Evolutionary conservation across 2,113 vertebrate species (phyloP).

Genomic region (Daboia siamensis): DNA sequence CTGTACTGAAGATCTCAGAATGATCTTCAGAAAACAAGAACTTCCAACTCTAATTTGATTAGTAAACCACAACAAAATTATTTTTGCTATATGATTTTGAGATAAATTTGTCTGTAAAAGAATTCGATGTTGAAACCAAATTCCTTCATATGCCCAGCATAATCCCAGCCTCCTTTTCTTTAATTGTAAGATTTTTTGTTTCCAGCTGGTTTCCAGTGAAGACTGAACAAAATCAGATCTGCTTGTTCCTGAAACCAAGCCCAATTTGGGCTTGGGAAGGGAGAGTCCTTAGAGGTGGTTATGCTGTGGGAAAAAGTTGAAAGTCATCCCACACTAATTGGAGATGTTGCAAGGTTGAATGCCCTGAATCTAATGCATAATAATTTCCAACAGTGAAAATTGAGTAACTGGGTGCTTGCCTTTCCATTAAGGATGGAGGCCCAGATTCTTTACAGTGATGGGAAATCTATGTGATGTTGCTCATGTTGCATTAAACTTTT

Average conservation of each 20-base stretch:
- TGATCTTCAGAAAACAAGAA: not conserved
- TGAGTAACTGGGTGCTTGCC: not conserved
- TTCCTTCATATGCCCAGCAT: not conserved
- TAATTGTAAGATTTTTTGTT: not conserved
- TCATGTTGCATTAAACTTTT: not conserved
- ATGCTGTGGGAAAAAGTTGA: constrained; percentile 46
- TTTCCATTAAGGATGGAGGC: not conserved
- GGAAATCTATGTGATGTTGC: not conserved
- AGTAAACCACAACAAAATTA: not conserved
- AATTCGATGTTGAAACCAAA: not conserved
- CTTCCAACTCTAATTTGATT: not conserved
- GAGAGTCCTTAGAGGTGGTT: constrained; percentile 28
- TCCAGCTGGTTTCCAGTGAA: not conserved
- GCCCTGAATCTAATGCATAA: constrained; percentile 29
- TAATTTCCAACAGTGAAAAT: not conserved
- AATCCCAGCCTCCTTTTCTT: not conserved
- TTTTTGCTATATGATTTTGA: not conserved
- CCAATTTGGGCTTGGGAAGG: constrained; percentile 10
- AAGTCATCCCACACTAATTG: constrained; percentile 52
- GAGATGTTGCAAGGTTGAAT: constrained; percentile 30
- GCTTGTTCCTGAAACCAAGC: not conserved
- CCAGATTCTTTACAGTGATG: not conserved
- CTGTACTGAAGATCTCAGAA: not conserved
- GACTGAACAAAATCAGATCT: not conserved
- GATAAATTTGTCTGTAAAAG: not conserved